Base-by-base conservation (phyloP, 2,113 vertebrate genomes). In the Propithecus coquereli region DNA sequence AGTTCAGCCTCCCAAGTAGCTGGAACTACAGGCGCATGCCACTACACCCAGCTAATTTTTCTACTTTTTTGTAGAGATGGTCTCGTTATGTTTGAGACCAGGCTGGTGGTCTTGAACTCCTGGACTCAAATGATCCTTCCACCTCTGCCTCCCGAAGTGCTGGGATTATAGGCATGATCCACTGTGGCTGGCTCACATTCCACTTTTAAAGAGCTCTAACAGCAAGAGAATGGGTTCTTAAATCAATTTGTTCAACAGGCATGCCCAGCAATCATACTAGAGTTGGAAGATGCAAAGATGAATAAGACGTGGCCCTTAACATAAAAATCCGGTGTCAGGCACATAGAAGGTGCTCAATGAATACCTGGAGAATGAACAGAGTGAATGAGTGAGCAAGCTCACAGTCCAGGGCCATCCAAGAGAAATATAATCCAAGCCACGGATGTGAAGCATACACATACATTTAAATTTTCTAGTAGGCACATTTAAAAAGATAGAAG, bases 381-480 rank as follows among this genome's bases (percentile, higher is more conserved):
- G 6, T 76, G 50, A 14, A 22, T 6, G 52, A 43, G 61, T 47
- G 32, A 68, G 63, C 40, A 34, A 73, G 25, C 34, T 13, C 86
- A 34, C 23, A 22, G 8, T 6, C 34, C 14, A 34, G 68, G 32
- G 7, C 54, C n/a, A 14, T 22, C 73, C 43, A 30, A 57, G 20
- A 85, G 61, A 84, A 88, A 83, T 0, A 61, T 0, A 80, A 74
- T 0, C 1, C 32, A 65, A 66, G 76, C 83, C 63, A 47, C 81
- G 50, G 18, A 34, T 1, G 5, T n/a, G 13, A 65, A 32, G 76
- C 30, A 30, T 3, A 0, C 2, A 54, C 9, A 11, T 7, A 20
- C 76, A 12, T 45, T 87, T 14, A 20, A 16, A 17, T 70, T 81
- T 71, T 57, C 80, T 37, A 45, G 37, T 1, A 68, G 63, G 59